These are phyloP conservation scores for Thunnus thynnus DNA, from an alignment of 2,113 vertebrate species.

Conservation along the genomic window DNA sequence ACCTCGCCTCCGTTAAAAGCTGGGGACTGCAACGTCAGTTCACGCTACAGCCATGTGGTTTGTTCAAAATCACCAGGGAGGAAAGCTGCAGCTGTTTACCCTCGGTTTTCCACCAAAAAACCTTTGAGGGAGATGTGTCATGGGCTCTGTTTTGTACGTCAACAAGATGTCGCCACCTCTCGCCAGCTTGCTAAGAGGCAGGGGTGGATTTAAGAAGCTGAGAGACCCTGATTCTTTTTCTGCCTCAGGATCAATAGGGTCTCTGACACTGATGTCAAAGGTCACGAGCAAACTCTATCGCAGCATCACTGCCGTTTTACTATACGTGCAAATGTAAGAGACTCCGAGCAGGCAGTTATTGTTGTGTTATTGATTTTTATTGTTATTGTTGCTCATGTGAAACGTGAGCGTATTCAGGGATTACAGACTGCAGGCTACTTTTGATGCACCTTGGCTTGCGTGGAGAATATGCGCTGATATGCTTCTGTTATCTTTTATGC, in stretches of 20 bases:
- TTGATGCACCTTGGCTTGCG: slow-evolving; percentile 55
- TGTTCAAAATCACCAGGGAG: neutral
- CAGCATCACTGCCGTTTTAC: slow-evolving; percentile 55
- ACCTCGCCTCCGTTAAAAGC: slow-evolving; percentile 44
- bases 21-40: slow-evolving; percentile 23
- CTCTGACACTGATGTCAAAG: slow-evolving; percentile 42
- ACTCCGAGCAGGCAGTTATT: slow-evolving; percentile 23
- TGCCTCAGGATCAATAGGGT: slow-evolving; percentile 42
- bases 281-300: slow-evolving; percentile 1
- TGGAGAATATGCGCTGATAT: slow-evolving; percentile 32
- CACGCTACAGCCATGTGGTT: neutral
- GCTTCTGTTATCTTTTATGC: slow-evolving; percentile 55
- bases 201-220: neutral
- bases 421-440: slow-evolving; percentile 46
- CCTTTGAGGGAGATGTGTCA: neutral
- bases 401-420: slow-evolving; percentile 70
- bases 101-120: neutral
- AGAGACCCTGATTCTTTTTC: slow-evolving; percentile 70
- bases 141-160: neutral
- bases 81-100: neutral
- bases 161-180: neutral
- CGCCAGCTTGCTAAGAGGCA: neutral
- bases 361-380: slow-evolving; percentile 29
- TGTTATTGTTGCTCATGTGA: slow-evolving; percentile 51
- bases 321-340: slow-evolving; percentile 31